Conservation (phyloP, 2,797 vertebrate genomes). For the Cuniculus paca region DNA sequence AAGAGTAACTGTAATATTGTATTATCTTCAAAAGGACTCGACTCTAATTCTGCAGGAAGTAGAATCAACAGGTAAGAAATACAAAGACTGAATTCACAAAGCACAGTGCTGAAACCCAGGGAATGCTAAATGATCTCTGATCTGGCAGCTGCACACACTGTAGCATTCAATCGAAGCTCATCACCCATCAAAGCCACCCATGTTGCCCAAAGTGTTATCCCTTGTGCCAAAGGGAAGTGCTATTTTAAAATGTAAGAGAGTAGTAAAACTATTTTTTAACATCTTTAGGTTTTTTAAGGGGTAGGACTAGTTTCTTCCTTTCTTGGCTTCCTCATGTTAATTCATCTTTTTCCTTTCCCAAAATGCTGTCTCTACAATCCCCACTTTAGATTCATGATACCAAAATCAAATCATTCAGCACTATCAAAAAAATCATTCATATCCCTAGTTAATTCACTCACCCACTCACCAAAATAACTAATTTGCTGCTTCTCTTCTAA, state of each 20-base stretch:
- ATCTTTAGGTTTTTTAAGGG: background rate
- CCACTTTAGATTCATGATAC: background rate
- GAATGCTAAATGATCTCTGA: background rate
- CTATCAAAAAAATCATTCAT: background rate
- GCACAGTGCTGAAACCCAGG: background rate
- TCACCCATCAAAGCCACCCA: background rate
- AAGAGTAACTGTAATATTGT: background rate
- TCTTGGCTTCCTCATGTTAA: background rate
- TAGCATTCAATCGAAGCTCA: background rate
- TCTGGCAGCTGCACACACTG: background rate
- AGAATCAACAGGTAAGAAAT: conserved; percentile 2
- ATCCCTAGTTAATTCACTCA: background rate
- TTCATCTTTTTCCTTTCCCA: conserved; percentile 7
- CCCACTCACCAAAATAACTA: background rate
- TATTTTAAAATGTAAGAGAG: background rate
- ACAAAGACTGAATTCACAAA: background rate
- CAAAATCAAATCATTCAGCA: conserved; percentile 2
- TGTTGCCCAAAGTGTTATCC: background rate
- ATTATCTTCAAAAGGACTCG: background rate
- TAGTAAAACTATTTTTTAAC: background rate
- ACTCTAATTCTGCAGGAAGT: background rate
- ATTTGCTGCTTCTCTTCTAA: background rate
- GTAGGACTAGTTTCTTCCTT: conserved; percentile 15
- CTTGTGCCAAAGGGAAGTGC: background rate
- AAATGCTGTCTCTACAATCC: background rate